Evolutionary conservation across 2,797 vertebrate species (phyloP).

Genomic region (Vespertilio murinus): DNA sequence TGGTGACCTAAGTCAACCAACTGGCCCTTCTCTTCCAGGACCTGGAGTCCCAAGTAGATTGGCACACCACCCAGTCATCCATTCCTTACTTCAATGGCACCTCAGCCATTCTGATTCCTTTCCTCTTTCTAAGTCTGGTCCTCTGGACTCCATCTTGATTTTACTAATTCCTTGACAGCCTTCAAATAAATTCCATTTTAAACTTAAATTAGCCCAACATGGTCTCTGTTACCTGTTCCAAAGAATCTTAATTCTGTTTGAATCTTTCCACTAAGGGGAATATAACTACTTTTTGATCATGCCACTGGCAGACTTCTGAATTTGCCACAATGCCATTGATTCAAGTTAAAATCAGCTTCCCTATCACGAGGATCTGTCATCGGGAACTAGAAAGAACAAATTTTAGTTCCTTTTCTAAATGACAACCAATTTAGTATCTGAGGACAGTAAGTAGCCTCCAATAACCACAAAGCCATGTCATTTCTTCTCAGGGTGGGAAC

Average conservation of each 20-base stretch:
- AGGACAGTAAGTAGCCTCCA: background rate
- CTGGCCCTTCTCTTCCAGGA: background rate
- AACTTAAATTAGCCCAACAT: background rate
- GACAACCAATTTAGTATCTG: background rate
- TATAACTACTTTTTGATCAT: background rate
- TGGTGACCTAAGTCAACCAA: background rate
- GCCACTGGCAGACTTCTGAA: background rate
- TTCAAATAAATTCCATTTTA: background rate
- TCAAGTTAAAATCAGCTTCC: background rate
- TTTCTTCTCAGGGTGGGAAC: background rate
- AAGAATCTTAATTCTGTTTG: background rate
- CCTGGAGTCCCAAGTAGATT: background rate
- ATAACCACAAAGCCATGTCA: background rate
- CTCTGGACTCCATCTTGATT: background rate
- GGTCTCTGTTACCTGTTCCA: background rate
- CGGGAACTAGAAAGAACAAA: background rate
- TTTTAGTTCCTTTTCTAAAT: background rate
- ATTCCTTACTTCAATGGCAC: too few relatives aligned
- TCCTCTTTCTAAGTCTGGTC: background rate
- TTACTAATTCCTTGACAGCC: background rate
- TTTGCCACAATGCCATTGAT: background rate
- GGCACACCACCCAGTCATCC: background rate
- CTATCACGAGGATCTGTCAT: background rate
- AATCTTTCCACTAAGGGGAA: background rate
- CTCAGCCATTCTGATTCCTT: background rate